Percentiles rank a stretch among this genome's conserved stretches.
Conservation (phyloP, 2,797 vertebrate species). For the Characodon lateralis region DNA sequence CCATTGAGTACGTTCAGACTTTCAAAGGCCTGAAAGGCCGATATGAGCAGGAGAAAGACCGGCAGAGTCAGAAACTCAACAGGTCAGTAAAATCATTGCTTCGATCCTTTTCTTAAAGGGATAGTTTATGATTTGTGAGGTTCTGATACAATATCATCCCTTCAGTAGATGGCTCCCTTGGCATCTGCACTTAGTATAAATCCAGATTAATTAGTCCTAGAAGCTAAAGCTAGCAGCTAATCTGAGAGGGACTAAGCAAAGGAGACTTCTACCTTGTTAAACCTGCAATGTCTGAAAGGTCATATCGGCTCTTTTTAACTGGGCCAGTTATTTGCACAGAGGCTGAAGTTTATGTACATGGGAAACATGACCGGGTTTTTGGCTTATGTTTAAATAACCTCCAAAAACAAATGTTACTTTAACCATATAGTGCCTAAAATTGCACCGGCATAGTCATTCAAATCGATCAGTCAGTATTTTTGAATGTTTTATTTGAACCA, state of each 20-base stretch:
- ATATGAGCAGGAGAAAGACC: conserved; percentile 97
- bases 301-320: too few species aligned
- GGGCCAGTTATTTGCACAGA: too few species aligned
- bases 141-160: not conserved
- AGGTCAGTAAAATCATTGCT: conserved; percentile 77
- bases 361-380: too few species aligned
- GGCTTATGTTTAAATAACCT: too few species aligned
- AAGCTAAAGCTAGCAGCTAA: too few species aligned
- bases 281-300: too few species aligned
- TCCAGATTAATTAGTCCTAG: not conserved
- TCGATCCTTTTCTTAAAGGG: not conserved
- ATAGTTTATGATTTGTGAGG: not conserved
- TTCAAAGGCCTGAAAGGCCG: conserved; percentile 98
- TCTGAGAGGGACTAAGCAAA: not conserved
- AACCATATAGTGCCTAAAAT: too few species aligned
- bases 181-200: not conserved
- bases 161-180: not conserved
- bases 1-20: conserved; percentile 98
- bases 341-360: too few species aligned
- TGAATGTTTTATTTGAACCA: too few species aligned
- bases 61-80: conserved; percentile 94
- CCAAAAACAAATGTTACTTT: too few species aligned
- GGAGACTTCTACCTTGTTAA: not conserved
- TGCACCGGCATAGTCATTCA: too few species aligned
- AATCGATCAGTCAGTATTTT: too few species aligned